A percentile compares a stretch with the other conserved stretches of the same genome.
Conservation (phyloP, 2,888 invertebrate species). For the Diabrotica balteata region DNA sequence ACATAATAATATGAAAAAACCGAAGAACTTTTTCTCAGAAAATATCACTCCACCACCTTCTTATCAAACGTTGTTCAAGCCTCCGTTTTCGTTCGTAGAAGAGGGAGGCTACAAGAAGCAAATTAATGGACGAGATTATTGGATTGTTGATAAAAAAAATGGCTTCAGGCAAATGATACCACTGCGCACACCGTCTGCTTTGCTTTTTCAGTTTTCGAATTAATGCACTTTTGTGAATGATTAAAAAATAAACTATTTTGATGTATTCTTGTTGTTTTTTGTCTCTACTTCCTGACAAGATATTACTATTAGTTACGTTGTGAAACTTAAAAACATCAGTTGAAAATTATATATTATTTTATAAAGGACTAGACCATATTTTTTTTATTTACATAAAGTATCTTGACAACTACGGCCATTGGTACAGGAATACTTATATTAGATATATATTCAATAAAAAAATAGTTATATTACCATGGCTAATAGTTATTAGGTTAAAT, state of each 20-base stretch:
- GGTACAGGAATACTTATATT: too few species aligned
- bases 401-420: too few species aligned
- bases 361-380: too few species aligned
- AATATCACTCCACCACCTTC: constrained; percentile 66
- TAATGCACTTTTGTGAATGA: constrained; percentile 34
- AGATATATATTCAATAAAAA: too few species aligned
- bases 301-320: too few species aligned
- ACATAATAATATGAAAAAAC: constrained; percentile 19
- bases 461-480: too few species aligned
- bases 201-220: constrained; percentile 71
- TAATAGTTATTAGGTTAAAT: too few species aligned
- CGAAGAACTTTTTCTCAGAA: constrained; percentile 1
- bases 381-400: too few species aligned
- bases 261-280: not conserved
- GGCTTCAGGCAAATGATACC: constrained; percentile 77
- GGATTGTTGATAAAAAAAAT: constrained; percentile 67
- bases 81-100: constrained; percentile 48
- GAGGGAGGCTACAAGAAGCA: constrained; percentile 62
- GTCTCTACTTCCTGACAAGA: not conserved
- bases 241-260: constrained; percentile 1
- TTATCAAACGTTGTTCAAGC: constrained; percentile 69
- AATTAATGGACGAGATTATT: constrained; percentile 81
- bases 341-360: too few species aligned
- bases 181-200: constrained; percentile 77
- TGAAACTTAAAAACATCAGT: too few species aligned